Evolutionary conservation across 1,140 invertebrate genomes (phyloP), one percentile per base, ranked within the genome.

Genomic region (Scaptomyza graminum): DNA sequence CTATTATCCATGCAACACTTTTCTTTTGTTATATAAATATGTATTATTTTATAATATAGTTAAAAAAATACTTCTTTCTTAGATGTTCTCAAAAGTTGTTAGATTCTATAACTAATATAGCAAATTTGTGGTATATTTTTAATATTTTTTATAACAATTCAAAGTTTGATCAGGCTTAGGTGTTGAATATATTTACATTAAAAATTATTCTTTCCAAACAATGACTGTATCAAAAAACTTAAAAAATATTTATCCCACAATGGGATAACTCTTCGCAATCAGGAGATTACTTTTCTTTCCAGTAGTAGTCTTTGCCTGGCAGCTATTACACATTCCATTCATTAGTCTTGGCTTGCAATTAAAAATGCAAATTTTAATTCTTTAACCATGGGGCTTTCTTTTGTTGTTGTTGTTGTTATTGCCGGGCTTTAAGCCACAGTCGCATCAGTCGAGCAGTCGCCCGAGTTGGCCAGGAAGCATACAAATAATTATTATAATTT

Each of bases 401-500:
- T 2, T 22, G 37, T 56, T 25, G 9, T 31, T 34, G 31, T 34
- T 34, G 1, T 34, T 34, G 31, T 34, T 9, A 7, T 39, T 13
- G 13, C 12, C 37, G 11, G 55, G 74, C 77, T 85, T 85, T 65
- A 84, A 81, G 65, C 63, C 43, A 47, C 22, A 43, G 41, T 15
- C 54, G 44, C 44, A 13, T 67, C 74, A 72, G 37, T 47, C 46
- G 46, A 47, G 16, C 46, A 47, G 18, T 47, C 61, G 37, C 54
- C 67, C 39, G 59, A 65, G 80, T 66, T 57, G 56, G 63, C 72
- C 76, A 87, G 83, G 83, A 88, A 88, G 84, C 84, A 90, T 88
- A 90, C 89, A 90, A 90, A 90, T 90, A 90, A 90, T 90, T 90
- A 90, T 90, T 87, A 90, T 90, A 90, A 90, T 90, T 90, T 90